These are phyloP conservation scores for Excalfactoria chinensis DNA, from an alignment of 2,113 vertebrate genomes.

Conservation along the genomic window DNA sequence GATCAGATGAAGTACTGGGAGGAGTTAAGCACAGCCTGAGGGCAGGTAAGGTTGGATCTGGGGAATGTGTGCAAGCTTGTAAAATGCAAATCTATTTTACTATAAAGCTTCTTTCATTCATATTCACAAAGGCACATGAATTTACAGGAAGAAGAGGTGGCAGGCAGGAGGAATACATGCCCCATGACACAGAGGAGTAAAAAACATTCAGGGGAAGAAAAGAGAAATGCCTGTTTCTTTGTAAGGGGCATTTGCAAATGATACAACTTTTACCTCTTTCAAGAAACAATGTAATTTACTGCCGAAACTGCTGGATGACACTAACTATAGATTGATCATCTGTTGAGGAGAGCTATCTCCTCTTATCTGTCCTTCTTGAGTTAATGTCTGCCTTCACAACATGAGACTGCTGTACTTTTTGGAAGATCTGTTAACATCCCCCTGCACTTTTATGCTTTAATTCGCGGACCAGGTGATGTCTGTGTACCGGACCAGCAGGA, in stretches of 20 bases:
- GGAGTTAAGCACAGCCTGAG: background rate
- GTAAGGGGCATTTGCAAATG: background rate
- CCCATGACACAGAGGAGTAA: background rate
- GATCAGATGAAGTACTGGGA: fast-evolving
- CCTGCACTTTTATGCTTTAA: background rate
- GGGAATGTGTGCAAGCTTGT: background rate
- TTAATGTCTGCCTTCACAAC: background rate
- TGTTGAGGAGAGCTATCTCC: background rate
- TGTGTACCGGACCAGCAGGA: background rate
- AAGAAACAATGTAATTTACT: background rate
- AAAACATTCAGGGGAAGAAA: background rate
- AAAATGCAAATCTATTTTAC: background rate
- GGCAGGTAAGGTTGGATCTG: background rate
- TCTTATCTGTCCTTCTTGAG: background rate
- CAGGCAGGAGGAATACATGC: background rate
- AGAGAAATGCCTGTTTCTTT: background rate
- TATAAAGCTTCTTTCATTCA: background rate
- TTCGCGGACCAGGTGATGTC: background rate
- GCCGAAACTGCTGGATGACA: background rate
- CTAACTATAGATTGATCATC: background rate
- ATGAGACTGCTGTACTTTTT: background rate
- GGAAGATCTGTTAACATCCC: background rate
- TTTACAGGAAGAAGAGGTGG: background rate
- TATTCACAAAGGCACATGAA: background rate
- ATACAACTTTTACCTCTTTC: background rate